Evolutionary conservation across 2,797 vertebrate species (phyloP).

Genomic region (Phataginus tricuspis): DNA sequence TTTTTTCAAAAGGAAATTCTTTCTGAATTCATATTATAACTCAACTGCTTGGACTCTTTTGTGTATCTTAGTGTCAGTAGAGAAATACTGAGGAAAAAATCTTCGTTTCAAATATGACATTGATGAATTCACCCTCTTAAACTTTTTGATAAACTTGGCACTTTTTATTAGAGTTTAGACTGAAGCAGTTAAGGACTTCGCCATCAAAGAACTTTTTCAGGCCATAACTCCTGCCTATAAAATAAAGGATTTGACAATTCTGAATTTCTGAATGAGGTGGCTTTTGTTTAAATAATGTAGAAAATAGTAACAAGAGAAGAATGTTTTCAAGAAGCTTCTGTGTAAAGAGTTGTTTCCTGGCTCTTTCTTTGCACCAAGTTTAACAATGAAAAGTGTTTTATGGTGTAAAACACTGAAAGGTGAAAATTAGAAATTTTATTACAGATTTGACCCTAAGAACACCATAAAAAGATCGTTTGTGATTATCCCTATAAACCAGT

Average conservation of each 20-base stretch:
- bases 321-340: not conserved
- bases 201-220: not conserved
- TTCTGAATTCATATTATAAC: conserved; percentile 19
- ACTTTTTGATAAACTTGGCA: conserved; percentile 12
- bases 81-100: not conserved
- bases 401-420: not conserved
- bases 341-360: conserved; percentile 7
- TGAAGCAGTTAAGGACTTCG: conserved; percentile 32
- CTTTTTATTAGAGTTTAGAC: conserved; percentile 12
- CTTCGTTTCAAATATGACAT: not conserved
- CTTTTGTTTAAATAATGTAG: conserved; percentile 29
- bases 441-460: not conserved
- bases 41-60: not conserved
- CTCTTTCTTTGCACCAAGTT: not conserved
- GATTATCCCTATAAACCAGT: not conserved
- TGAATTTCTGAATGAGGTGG: conserved; percentile 31
- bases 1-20: not conserved
- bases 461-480: not conserved
- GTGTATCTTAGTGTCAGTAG: not conserved
- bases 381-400: not conserved
- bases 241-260: conserved; percentile 29
- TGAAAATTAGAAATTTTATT: not conserved
- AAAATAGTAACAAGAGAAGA: not conserved
- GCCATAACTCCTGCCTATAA: not conserved
- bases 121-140: conserved; percentile 22